Conservation (phyloP, 2,113 vertebrate species). For the Petrocephalus microphthalmus region DNA sequence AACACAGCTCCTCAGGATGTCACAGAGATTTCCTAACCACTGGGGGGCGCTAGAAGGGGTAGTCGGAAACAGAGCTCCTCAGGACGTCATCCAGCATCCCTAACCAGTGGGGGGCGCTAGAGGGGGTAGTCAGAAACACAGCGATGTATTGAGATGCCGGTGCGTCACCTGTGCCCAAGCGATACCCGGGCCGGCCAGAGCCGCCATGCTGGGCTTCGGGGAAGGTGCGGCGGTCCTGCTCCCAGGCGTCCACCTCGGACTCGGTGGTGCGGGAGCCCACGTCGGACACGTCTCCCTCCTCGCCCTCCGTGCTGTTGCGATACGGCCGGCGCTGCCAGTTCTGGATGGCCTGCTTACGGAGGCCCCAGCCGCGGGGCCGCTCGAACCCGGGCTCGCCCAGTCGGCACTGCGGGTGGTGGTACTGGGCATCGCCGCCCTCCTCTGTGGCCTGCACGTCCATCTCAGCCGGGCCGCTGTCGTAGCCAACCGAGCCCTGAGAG, state of each 20-base stretch:
- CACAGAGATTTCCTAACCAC: background rate
- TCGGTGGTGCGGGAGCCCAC: slow-evolving; percentile 90
- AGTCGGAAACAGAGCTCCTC: too few species aligned
- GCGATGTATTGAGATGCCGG: too few species aligned
- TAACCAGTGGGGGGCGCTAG: too few species aligned
- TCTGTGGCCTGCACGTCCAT: slow-evolving; percentile 78
- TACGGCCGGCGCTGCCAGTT: slow-evolving; percentile 95
- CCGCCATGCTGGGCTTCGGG: slow-evolving; percentile 59
- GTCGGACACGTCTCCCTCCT: slow-evolving; percentile 89
- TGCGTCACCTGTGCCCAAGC: slow-evolving; percentile 57
- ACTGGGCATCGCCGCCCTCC: slow-evolving; percentile 67
- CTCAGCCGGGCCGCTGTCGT: slow-evolving; percentile 90
- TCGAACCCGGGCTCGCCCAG: slow-evolving; percentile 61
- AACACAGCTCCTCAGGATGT: too few species aligned
- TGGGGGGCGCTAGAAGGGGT: background rate
- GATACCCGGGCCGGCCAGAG: slow-evolving; percentile 55
- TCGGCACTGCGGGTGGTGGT: slow-evolving; percentile 68
- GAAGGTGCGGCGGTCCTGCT: slow-evolving; percentile 63
- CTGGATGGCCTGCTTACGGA: slow-evolving; percentile 91
- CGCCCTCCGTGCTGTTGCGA: slow-evolving; percentile 90
- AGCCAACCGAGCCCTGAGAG: slow-evolving; percentile 86
- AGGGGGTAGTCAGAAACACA: too few species aligned
- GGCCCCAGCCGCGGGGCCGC: slow-evolving; percentile 71
- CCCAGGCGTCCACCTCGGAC: slow-evolving; percentile 88
- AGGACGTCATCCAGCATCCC: too few species aligned